Evolutionary conservation across 2,888 invertebrate species (phyloP), one percentile per base, ranked within the genome.

Genomic region (Mactromeris polynyma): DNA sequence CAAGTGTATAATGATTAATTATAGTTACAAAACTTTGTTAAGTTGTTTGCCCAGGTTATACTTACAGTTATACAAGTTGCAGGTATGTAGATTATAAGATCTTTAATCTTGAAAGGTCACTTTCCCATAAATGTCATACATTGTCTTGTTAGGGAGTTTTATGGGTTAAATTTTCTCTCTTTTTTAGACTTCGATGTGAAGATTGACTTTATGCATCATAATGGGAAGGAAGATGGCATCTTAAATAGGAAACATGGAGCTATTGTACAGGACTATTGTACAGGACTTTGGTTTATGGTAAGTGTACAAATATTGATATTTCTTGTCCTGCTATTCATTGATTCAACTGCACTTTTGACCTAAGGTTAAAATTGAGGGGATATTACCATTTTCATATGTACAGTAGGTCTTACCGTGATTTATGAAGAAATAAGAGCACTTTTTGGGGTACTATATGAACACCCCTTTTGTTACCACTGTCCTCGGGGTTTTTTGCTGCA

Each of bases 71-170:
- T 58, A 69, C 19, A 9, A 73, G 73, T 33, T 73, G 11, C 51
- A 78, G 84, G 77, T 78, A 84, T 84, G 51, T 46, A 54, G 84
- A 78, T 78, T 78, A 78, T 51, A 46, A 77, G 77, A 54, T 51
- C 77, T 84, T 78, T 84, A 84, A 78, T 84, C 84, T 84, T n/a
- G 31, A 40, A 84, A 84, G 84, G 84, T 84, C 78, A 84, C 38
- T 51, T 54, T 73, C 77, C 54, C 78, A 84, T 78, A 84, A 77
- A 84, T 46, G 78, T 84, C 84, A 54, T 26, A 33, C 36, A 84
- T 40, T 51, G 73, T 69, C 42, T 73, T 36, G 73, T 73, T 73
- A 36, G 73, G 26, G 11, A 36, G 33, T 36, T 73, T 73, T 73
- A 73, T 73, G 73, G 7, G 73, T 26, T 26, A 73, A n/a, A 73